Evolutionary conservation across 1,140 invertebrate genomes (phyloP).

Genomic region (Nomia melanderi): DNA sequence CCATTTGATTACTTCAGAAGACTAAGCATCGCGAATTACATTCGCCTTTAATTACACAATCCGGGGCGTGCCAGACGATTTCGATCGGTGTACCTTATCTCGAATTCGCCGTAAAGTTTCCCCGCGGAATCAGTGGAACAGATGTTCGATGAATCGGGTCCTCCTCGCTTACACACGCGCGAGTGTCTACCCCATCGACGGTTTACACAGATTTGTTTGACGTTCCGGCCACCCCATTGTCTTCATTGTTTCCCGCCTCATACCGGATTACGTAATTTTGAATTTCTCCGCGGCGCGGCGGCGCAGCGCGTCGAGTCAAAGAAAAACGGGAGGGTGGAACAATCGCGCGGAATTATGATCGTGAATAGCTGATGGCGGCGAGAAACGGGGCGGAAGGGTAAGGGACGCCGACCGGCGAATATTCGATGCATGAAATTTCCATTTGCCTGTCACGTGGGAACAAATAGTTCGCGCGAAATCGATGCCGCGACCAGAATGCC

Average conservation of each 20-base stretch:
- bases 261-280: slow-evolving; percentile 74
- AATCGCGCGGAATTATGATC: slow-evolving; percentile 31
- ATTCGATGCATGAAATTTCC: slow-evolving; percentile 22
- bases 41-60: background rate
- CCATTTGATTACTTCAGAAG: too few species aligned
- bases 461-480: slow-evolving; percentile 24
- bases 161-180: slow-evolving; percentile 35
- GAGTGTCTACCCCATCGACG: slow-evolving; percentile 25
- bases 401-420: background rate
- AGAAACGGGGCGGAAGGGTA: background rate
- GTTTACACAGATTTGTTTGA: slow-evolving; percentile 74
- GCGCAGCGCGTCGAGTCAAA: background rate
- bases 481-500: background rate
- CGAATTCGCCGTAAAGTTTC: slow-evolving; percentile 21
- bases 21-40: too few species aligned
- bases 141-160: slow-evolving; percentile 70
- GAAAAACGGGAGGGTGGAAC: slow-evolving; percentile 17
- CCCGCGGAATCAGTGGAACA: slow-evolving; percentile 68
- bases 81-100: slow-evolving; percentile 42
- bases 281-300: slow-evolving; percentile 45
- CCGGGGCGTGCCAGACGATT: slow-evolving; percentile 61
- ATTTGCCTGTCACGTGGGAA: slow-evolving; percentile 16
- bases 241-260: slow-evolving; percentile 72
- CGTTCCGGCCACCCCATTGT: slow-evolving; percentile 69
- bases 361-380: background rate